Evolutionary conservation across 2,797 vertebrate species (phyloP).

Genomic region (Moxostoma hubbsi): DNA sequence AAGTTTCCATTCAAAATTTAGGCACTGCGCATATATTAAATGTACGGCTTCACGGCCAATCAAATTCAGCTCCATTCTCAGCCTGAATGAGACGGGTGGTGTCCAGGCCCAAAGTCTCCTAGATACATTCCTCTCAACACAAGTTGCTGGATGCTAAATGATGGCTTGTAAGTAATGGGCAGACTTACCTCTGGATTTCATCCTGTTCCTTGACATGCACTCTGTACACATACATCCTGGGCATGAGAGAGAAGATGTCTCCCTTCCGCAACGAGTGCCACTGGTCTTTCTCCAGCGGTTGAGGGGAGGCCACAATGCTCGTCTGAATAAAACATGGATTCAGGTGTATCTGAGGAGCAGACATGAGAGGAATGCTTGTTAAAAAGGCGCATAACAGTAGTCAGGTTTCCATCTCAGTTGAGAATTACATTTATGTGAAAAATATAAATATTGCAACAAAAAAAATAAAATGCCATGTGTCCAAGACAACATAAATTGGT

Average conservation of each 20-base stretch:
- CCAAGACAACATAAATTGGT: too few relatives aligned
- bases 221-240: conserved; percentile 77
- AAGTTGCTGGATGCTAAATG: too few relatives aligned
- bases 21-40: too few relatives aligned
- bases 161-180: background rate
- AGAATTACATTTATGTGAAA: too few relatives aligned
- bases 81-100: too few relatives aligned
- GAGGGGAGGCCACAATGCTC: conserved; percentile 63
- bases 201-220: conserved; percentile 65
- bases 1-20: background rate
- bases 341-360: conserved; percentile 75
- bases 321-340: conserved; percentile 86
- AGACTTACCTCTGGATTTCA: conserved; percentile 62
- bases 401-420: too few relatives aligned
- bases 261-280: conserved; percentile 78
- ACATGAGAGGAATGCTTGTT: background rate
- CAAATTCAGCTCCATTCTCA: too few relatives aligned
- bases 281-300: conserved; percentile 74
- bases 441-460: too few relatives aligned
- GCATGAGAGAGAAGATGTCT: conserved; percentile 82
- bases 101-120: background rate
- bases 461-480: too few relatives aligned
- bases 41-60: too few relatives aligned
- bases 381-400: too few relatives aligned
- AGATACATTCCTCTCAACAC: too few relatives aligned